These are phyloP conservation scores for Ailuropoda melanoleuca DNA, from an alignment of 2,113 vertebrate species.

Conservation along the genomic window DNA sequence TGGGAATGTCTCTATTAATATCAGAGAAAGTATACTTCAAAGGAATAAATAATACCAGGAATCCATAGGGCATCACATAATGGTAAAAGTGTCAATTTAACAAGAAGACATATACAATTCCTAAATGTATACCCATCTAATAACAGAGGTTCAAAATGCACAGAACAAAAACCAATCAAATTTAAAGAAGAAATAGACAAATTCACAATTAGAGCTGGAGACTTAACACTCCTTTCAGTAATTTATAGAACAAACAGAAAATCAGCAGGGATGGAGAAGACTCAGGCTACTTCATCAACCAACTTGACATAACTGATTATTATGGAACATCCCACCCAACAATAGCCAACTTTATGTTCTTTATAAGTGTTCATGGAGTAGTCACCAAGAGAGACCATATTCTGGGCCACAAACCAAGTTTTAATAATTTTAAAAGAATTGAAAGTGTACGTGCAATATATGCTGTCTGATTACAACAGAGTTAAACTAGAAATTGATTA, in stretches of 20 bases:
- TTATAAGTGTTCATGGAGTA: background rate
- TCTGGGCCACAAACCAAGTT: background rate
- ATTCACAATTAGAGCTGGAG: background rate
- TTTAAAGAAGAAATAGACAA: background rate
- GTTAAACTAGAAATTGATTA: background rate
- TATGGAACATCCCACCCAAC: background rate
- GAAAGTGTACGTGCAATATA: background rate
- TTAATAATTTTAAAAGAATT: background rate
- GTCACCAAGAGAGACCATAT: background rate
- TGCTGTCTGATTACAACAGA: background rate
- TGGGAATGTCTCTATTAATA: background rate
- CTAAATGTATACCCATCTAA: background rate
- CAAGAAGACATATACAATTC: background rate
- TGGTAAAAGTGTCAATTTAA: background rate
- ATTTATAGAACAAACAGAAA: background rate
- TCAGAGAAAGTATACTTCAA: background rate
- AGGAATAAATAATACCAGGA: background rate
- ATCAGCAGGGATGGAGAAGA: background rate
- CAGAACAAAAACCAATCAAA: background rate
- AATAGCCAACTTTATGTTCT: background rate
- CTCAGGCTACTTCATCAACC: background rate
- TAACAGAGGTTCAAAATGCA: background rate
- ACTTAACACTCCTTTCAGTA: background rate
- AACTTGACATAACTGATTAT: background rate
- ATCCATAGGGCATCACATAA: background rate